These are phyloP conservation scores for Theonella swinhoei DNA, from an alignment of 37 sponge, comb jelly and placozoan genomes.

Conservation along the genomic window DNA sequence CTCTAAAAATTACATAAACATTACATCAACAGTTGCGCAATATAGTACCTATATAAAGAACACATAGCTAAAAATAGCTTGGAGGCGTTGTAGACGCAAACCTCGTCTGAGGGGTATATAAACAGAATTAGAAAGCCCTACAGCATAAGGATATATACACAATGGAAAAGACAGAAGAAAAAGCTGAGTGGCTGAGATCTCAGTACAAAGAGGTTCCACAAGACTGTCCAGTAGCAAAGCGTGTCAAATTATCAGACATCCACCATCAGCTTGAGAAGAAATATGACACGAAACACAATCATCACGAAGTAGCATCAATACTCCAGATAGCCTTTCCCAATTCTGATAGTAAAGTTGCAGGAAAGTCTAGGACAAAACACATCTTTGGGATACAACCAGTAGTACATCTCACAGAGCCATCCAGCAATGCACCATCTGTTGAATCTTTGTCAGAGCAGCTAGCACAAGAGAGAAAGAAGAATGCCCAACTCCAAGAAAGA, in stretches of 20 bases:
- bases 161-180: neutral
- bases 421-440: neutral
- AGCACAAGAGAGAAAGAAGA: neutral
- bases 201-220: neutral
- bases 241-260: neutral
- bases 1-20: no score
- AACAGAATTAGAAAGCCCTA: no score
- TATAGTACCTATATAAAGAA: no score
- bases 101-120: no score
- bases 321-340: neutral
- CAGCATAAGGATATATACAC: no score
- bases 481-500: neutral
- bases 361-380: neutral
- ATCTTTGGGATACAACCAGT: slow-evolving; percentile 1
- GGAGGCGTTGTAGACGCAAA: no score
- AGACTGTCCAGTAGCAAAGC: neutral
- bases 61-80: no score
- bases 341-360: neutral
- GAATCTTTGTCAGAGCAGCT: no score
- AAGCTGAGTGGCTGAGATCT: neutral
- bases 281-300: neutral
- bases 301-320: neutral
- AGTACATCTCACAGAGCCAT: neutral
- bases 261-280: neutral
- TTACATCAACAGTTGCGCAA: no score